phyloP scores from a whole-genome alignment of 53 echinoderm and acorn worm genomes.

The Patiria pectinifera region DNA sequence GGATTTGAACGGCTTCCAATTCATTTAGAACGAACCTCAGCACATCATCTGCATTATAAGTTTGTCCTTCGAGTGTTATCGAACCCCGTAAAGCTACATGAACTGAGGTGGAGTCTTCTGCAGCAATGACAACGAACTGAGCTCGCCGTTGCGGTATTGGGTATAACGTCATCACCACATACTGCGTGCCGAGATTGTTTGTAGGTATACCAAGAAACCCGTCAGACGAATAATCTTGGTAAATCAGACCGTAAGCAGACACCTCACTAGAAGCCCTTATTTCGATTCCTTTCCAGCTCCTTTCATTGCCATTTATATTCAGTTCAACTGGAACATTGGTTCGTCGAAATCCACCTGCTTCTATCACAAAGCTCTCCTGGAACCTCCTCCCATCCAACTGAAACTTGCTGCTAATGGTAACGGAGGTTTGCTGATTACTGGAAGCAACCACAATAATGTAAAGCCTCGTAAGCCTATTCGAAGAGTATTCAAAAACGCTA shows the following conservation, averaged over 20 bases:
- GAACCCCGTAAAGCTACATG: slow-evolving; percentile 47
- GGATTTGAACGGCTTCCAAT: slow-evolving; percentile 67
- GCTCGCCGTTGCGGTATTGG: not conserved
- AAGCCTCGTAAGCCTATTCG: not conserved
- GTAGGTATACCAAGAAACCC: slow-evolving; percentile 71
- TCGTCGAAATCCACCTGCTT: slow-evolving; percentile 52
- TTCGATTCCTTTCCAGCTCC: slow-evolving; percentile 64
- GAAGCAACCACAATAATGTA: slow-evolving; percentile 60
- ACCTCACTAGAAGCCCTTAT: slow-evolving; percentile 63
- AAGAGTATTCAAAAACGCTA: not conserved
- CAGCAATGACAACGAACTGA: slow-evolving; percentile 47
- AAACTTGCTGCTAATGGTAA: slow-evolving; percentile 64
- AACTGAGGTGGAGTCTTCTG: slow-evolving; percentile 62
- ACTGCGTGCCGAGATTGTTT: slow-evolving; percentile 62
- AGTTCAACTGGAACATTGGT: slow-evolving; percentile 46
- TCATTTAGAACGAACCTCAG: slow-evolving; percentile 41
- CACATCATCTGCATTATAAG: slow-evolving; percentile 59
- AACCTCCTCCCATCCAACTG: slow-evolving; percentile 34
- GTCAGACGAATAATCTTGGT: slow-evolving; percentile 61
- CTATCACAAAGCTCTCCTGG: slow-evolving; percentile 27
- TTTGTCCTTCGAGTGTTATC: slow-evolving; percentile 59
- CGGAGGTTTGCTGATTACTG: slow-evolving; percentile 53
- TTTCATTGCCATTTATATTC: slow-evolving; percentile 32
- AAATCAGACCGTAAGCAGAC: slow-evolving; percentile 65
- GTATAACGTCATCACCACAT: slow-evolving; percentile 48